phyloP scores from a whole-genome alignment of 2,113 vertebrate genomes.

The Chloebia gouldiae region DNA sequence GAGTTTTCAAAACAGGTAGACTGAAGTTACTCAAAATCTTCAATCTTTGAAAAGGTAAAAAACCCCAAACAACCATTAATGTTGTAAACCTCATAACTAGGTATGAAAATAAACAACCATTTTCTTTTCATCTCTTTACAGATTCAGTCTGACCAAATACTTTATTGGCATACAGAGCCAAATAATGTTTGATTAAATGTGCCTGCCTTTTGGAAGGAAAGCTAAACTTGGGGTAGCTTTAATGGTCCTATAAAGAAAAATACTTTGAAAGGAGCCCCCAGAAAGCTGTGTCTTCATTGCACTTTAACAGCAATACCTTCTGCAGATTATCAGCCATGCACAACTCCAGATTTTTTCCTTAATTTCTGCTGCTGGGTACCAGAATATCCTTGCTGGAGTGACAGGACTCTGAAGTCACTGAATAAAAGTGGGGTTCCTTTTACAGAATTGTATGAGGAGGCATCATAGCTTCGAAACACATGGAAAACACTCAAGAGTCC shows the following conservation, averaged over 20 bases:
- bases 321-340: background rate
- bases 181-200: background rate
- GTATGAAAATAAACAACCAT: background rate
- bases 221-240: background rate
- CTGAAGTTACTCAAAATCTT: background rate
- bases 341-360: background rate
- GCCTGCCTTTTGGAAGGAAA: background rate
- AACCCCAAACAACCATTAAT: accelerated
- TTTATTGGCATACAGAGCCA: background rate
- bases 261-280: background rate
- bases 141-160: background rate
- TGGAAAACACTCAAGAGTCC: background rate
- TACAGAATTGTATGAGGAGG: background rate
- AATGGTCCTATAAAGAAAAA: background rate
- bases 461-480: background rate
- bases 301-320: background rate
- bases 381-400: background rate
- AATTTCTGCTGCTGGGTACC: background rate
- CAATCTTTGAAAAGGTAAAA: background rate
- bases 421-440: background rate
- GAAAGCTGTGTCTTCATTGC: background rate
- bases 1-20: background rate
- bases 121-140: background rate
- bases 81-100: background rate
- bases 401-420: background rate